These are phyloP conservation scores for Cololabis saira DNA, from an alignment of 2,113 vertebrate genomes.

Conservation along the genomic window DNA sequence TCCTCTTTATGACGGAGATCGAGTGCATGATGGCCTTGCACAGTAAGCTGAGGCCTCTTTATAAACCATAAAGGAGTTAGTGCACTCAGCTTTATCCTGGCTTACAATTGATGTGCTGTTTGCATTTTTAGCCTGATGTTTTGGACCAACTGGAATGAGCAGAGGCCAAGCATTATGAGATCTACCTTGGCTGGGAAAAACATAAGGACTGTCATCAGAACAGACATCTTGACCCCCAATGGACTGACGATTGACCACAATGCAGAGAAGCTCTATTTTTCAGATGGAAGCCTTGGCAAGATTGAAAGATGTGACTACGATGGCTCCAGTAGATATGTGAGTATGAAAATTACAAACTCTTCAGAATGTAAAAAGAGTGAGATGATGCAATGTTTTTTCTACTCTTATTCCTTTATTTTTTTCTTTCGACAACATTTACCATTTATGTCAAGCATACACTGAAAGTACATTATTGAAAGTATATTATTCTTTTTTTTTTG, in stretches of 20 bases:
- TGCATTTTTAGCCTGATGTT: conserved; percentile 90
- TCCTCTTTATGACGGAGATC: not conserved
- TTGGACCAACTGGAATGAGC: conserved; percentile 99
- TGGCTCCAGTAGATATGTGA: conserved; percentile 93
- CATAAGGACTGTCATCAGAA: conserved; percentile 89
- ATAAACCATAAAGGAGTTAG: not conserved
- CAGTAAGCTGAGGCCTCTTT: conserved; percentile 6
- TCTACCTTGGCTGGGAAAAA: conserved; percentile 91
- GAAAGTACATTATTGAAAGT: no score
- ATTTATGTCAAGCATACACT: no score
- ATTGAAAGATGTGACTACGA: conserved; percentile 98
- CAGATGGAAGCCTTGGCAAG: conserved; percentile 93
- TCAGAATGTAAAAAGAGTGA: no score
- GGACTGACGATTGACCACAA: conserved; percentile 95
- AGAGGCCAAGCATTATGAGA: conserved; percentile 97
- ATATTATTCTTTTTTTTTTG: no score
- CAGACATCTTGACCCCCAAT: conserved; percentile 94
- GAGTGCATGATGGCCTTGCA: not conserved
- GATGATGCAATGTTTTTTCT: no score
- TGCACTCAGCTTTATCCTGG: not conserved
- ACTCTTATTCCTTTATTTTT: no score
- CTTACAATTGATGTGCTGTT: conserved; percentile 3
- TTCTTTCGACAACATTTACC: no score
- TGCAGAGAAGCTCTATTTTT: conserved; percentile 96
- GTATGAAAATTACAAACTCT: conserved; percentile 62